Evolutionary conservation across 2,888 invertebrate genomes (phyloP), one percentile per base, ranked within the genome.

Genomic region (Oscheius onirici): DNA sequence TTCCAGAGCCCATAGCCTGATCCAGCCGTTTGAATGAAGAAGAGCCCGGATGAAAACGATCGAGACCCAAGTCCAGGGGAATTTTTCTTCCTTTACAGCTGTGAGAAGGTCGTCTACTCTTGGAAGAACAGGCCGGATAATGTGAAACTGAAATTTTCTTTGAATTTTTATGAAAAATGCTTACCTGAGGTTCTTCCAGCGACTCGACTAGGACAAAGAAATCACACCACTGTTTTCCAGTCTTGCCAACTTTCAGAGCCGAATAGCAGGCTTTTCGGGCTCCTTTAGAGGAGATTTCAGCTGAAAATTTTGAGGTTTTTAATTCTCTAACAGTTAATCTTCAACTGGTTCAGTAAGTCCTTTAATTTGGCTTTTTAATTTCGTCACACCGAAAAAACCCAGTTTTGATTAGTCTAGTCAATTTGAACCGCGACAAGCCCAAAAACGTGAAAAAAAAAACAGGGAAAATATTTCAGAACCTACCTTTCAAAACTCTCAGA

Each of bases 11-110:
- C 83, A 83, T 3, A 69, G 49, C 10, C 83, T 78, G 52, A 83
- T 79, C 83, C 83, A 83, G 11, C 83, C 83, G 26, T 83, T 83
- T 28, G 82, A 74, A 68, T 83, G 83, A 8, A 52, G 24, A 3
- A 78, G 61, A 1, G 78, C 79, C 20, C 80, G 49, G 26, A 72
- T 65, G 44, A 51, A 17, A 20, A 58, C 17, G 17, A 58, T 34
- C 15, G 13, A n/a, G 11, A 57, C 57, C 77, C 76, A 80, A 2
- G 54, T n/a, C 22, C 73, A 75, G 1, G 65, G 49, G 11, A 75
- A 41, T 49, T 66, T 61, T n/a, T 52, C 22, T 0, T 68, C 61
- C 1, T 28, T 20, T 5, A 73, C 75, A 0, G 66, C 34, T 28
- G n/a, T 24, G 0, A 76, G 34, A 3, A 80, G 58, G 1, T 69